Percentiles rank a stretch among this genome's conserved stretches.
Evolutionary conservation across 2,797 vertebrate genomes (phyloP).

Genomic region (Ciconia nigra): DNA sequence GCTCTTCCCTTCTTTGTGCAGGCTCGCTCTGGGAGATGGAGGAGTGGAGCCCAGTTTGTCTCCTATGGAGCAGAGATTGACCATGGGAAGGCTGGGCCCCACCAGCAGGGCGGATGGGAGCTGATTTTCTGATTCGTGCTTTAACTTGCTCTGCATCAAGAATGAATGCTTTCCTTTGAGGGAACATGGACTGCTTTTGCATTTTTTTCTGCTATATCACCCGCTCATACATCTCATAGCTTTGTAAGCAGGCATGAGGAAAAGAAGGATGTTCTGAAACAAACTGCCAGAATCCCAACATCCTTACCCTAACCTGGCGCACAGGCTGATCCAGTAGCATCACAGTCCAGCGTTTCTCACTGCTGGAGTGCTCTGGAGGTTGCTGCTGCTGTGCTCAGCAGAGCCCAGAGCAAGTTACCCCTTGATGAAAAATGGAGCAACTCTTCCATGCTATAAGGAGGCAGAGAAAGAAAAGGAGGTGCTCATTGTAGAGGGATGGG

Average conservation of each 20-base stretch:
- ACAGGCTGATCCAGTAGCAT: neutral
- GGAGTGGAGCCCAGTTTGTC: neutral
- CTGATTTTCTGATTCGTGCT: neutral
- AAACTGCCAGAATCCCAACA: neutral
- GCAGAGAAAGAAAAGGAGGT: neutral
- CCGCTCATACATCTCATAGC: rapidly evolving
- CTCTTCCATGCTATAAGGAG: neutral
- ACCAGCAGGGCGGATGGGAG: neutral
- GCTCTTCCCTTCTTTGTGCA: neutral
- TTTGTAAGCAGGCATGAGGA: neutral
- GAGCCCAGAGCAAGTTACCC: neutral
- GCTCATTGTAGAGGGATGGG: neutral
- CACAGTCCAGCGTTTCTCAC: neutral
- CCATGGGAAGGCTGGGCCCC: neutral
- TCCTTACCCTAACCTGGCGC: neutral
- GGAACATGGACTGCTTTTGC: neutral
- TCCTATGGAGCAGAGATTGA: neutral
- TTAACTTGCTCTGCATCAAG: neutral
- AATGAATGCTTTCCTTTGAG: neutral
- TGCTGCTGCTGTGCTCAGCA: neutral
- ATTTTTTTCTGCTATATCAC: neutral
- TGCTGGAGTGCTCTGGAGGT: neutral
- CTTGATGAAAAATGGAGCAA: neutral
- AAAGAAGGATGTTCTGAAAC: neutral
- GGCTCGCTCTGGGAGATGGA: neutral